Evolutionary conservation across 2,113 vertebrate genomes (phyloP).

Genomic region (Saguinus imperator): DNA sequence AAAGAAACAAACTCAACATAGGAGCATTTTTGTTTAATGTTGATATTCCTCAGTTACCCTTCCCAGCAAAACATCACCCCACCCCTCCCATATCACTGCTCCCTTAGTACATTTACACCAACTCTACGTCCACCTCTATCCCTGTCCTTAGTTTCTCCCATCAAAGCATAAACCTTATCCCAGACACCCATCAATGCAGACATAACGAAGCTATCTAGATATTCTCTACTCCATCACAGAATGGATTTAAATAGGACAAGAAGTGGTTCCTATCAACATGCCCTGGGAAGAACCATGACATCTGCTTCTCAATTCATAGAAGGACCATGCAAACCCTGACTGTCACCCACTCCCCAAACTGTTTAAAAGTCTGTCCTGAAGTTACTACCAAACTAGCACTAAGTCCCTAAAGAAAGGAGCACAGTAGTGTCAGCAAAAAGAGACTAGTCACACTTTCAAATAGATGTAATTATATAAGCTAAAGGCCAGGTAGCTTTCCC

Average conservation of each 20-base stretch:
- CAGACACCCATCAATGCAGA: not conserved
- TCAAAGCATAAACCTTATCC: not conserved
- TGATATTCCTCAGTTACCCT: not conserved
- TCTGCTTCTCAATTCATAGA: not conserved
- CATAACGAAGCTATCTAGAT: not conserved
- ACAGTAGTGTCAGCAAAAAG: not conserved
- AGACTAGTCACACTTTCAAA: not conserved
- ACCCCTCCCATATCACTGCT: not conserved
- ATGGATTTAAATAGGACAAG: not conserved
- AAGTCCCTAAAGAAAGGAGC: not conserved
- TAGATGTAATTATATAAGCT: not conserved
- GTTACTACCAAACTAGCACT: not conserved
- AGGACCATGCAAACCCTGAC: not conserved
- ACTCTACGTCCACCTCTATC: not conserved
- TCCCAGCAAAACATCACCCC: not conserved
- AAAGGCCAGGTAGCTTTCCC: not conserved
- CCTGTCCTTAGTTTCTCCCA: not conserved
- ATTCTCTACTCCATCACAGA: not conserved
- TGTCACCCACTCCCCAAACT: not conserved
- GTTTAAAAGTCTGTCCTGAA: not conserved
- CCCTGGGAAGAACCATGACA: not conserved
- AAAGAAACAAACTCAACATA: not conserved
- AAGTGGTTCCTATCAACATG: not conserved
- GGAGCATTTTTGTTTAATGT: not conserved
- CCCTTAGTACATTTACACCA: not conserved